Conservation (phyloP, 2,113 vertebrate genomes). For the Lepus europaeus region DNA sequence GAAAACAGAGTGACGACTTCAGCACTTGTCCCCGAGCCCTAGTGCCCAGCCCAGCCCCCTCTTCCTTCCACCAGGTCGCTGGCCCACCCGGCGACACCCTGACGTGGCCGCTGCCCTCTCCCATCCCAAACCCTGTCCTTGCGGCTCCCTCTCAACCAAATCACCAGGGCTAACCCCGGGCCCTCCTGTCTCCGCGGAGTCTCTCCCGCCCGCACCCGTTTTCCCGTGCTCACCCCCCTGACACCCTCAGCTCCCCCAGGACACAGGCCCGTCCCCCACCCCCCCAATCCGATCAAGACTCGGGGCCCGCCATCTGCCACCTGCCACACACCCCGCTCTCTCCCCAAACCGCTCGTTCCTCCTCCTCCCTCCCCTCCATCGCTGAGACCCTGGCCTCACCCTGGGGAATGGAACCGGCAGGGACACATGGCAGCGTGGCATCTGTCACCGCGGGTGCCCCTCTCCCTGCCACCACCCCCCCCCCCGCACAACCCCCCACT, state of each 20-base stretch:
- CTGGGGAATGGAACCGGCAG: neutral
- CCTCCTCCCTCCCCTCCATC: neutral
- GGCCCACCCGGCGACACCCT: no score
- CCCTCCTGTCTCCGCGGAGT: neutral
- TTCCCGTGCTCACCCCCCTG: neutral
- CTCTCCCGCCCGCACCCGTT: neutral
- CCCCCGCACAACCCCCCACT: neutral
- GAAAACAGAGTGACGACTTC: no score
- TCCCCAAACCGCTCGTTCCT: neutral
- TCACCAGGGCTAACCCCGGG: accelerated
- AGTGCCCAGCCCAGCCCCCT: neutral
- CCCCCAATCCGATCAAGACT: neutral
- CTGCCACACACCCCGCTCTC: neutral
- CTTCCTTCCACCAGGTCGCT: neutral
- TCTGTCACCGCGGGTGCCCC: neutral
- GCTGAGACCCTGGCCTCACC: neutral
- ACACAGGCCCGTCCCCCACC: neutral
- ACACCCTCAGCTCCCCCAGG: neutral
- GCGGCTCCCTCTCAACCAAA: neutral
- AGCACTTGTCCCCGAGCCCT: neutral
- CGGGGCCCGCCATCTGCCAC: no score
- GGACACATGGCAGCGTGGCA: accelerated
- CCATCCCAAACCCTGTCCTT: neutral
- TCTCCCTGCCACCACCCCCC: neutral
- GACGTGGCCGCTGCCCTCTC: neutral